These are phyloP conservation scores for Oxycera nigricornis DNA, from an alignment of 2,888 invertebrate genomes.

Conservation along the genomic window DNA sequence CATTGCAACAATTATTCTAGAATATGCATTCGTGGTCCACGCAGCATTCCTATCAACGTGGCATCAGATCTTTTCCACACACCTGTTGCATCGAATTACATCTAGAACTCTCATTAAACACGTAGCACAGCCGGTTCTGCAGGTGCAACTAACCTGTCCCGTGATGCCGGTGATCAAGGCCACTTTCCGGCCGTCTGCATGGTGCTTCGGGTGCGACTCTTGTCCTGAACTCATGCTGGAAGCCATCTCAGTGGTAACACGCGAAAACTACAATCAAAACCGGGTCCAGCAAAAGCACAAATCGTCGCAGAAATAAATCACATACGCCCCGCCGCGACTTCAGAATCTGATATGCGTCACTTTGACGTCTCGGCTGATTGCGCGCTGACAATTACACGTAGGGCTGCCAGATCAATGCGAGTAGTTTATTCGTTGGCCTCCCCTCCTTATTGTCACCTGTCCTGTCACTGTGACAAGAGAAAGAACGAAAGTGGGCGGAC, in stretches of 20 bases:
- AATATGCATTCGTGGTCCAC: background rate
- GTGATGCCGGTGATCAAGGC: slow-evolving; percentile 97
- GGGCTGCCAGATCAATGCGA: background rate
- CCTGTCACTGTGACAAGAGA: no score
- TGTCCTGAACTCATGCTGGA: background rate
- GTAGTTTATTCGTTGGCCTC: no score
- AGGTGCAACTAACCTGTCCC: slow-evolving; percentile 82
- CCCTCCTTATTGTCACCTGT: no score
- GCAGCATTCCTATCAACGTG: background rate
- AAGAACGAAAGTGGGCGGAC: no score
- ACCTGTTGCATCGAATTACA: background rate
- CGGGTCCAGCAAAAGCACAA: background rate
- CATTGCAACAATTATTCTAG: background rate
- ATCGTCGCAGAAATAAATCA: background rate
- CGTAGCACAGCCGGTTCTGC: no score
- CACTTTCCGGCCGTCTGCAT: slow-evolving; percentile 59
- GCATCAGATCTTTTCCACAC: no score
- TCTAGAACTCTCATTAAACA: no score
- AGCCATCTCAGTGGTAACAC: slow-evolving; percentile 31
- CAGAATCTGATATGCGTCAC: background rate
- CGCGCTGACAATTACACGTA: background rate
- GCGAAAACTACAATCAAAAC: no score
- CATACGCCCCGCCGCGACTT: background rate
- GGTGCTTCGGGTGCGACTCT: background rate
- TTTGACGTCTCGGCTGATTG: background rate